phyloP scores from a whole-genome alignment of 2,797 vertebrate genomes.

The Lithobates sylvaticus region DNA sequence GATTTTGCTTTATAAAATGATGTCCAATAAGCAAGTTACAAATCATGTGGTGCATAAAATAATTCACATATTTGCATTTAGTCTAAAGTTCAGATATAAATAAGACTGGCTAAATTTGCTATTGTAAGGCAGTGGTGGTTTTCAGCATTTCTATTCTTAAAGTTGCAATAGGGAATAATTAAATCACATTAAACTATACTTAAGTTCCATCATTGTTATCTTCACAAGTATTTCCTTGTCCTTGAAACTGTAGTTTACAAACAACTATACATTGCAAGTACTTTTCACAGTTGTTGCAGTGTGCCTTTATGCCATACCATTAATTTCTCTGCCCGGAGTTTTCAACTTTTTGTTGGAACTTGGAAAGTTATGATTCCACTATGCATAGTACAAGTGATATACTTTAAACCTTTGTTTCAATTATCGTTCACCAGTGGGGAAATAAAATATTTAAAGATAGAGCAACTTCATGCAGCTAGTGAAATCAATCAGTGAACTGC shows the following conservation, averaged over 20 bases:
- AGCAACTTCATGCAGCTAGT: not conserved
- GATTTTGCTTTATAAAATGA: no score
- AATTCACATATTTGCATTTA: no score
- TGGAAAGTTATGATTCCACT: not conserved
- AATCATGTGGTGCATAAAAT: no score
- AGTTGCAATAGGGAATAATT: conserved; percentile 33
- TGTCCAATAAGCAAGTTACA: no score
- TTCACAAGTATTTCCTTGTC: conserved; percentile 9
- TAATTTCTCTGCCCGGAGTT: not conserved
- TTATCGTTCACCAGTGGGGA: not conserved
- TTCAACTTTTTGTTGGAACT: not conserved
- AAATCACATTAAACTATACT: conserved; percentile 33
- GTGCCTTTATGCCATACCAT: not conserved
- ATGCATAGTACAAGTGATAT: not conserved
- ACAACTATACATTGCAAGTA: not conserved
- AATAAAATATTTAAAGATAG: not conserved
- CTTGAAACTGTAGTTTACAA: conserved; percentile 3
- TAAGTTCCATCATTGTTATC: conserved; percentile 11
- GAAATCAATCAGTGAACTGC: not conserved
- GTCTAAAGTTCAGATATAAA: no score
- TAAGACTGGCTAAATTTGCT: not conserved
- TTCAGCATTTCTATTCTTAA: not conserved
- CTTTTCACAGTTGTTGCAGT: conserved; percentile 3
- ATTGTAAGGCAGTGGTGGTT: conserved; percentile 5
- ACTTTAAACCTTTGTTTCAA: not conserved